These are phyloP conservation scores for Centruroides vittatus DNA, from an alignment of 1,140 invertebrate genomes.

Conservation along the genomic window DNA sequence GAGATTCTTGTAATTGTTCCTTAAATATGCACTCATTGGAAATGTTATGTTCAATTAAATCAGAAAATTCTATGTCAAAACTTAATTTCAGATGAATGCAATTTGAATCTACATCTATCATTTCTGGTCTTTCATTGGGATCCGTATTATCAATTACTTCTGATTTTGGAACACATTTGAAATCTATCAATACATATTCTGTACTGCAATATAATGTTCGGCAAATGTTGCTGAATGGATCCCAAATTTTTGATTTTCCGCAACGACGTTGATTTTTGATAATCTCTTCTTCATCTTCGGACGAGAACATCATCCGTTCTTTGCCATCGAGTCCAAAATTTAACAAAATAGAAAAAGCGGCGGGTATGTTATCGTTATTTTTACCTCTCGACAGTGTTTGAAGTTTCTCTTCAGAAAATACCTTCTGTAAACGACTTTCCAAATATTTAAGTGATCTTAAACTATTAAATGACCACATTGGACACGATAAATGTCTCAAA, in stretches of 20 bases:
- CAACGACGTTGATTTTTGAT: constrained; percentile 4
- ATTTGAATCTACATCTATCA: background rate
- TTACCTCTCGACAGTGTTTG: background rate
- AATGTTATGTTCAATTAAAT: constrained; percentile 2
- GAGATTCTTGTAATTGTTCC: background rate
- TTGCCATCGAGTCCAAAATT: constrained; percentile 16
- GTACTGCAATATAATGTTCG: constrained; percentile 13
- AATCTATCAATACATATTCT: constrained; percentile 11
- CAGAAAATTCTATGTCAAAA: constrained; percentile 3
- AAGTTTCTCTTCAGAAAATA: background rate
- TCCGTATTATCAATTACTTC: background rate
- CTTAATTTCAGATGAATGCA: constrained; percentile 5
- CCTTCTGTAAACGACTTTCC: background rate
- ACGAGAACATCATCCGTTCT: constrained; percentile 11
- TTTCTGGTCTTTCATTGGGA: background rate
- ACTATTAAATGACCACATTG: background rate
- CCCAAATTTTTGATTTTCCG: constrained; percentile 6
- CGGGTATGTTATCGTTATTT: constrained; percentile 10
- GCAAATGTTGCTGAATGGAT: constrained; percentile 14
- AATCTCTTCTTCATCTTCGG: constrained; percentile 6
- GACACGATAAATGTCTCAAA: constrained; percentile 1
- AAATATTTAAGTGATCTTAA: background rate
- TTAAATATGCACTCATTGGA: background rate
- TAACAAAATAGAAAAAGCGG: constrained; percentile 15
- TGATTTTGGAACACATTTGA: constrained; percentile 10